Conservation (phyloP, 2,797 vertebrate genomes). For the Rhabdophis nuchalis region DNA sequence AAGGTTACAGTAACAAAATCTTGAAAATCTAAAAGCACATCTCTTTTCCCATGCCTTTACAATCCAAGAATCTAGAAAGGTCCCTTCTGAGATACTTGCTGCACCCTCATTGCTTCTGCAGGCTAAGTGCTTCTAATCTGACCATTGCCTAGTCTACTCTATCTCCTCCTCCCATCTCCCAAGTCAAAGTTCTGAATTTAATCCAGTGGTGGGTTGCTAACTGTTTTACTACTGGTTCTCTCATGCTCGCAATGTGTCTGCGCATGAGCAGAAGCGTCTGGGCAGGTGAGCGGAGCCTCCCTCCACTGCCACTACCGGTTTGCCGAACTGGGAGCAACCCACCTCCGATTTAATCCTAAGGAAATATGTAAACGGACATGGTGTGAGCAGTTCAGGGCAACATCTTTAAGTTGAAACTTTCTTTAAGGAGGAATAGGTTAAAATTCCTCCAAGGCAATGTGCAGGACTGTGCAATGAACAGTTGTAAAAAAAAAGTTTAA, state of each 20-base stretch:
- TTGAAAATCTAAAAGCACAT: background rate
- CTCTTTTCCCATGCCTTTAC: background rate
- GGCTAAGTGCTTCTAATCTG: background rate
- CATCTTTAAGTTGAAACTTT: background rate
- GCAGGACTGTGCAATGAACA: background rate
- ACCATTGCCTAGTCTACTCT: background rate
- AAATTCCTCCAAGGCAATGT: background rate
- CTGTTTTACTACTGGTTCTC: no score
- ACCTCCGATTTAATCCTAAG: background rate
- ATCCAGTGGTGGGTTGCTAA: background rate
- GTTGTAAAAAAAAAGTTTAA: background rate
- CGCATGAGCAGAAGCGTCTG: no score
- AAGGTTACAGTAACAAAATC: background rate
- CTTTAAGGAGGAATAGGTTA: background rate
- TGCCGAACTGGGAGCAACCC: no score
- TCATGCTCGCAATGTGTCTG: no score
- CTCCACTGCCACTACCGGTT: no score
- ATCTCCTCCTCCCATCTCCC: background rate
- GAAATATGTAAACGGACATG: background rate
- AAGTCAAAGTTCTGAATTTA: background rate
- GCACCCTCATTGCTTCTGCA: background rate
- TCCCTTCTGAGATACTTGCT: background rate
- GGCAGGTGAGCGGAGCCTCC: no score
- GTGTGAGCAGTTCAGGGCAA: background rate
- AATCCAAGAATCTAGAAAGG: background rate